Conservation (phyloP, 2,113 vertebrate species). For the Proteles cristata region DNA sequence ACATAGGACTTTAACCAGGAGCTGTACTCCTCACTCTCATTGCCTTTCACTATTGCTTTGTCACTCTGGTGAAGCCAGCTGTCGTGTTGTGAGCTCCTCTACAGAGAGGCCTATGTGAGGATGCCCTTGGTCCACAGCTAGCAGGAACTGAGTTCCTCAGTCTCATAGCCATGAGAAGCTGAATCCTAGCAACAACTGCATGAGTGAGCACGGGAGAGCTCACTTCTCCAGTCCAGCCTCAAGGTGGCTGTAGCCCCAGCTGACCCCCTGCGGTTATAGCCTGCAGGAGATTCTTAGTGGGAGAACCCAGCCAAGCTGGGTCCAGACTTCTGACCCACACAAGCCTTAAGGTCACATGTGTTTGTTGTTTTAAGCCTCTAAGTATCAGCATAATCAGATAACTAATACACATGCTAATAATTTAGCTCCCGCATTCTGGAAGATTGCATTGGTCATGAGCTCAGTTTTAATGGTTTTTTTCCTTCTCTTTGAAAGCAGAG, state of each 20-base stretch:
- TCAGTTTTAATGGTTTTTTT: background rate
- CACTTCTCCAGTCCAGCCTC: background rate
- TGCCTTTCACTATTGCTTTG: background rate
- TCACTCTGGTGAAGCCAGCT: background rate
- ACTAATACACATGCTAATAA: background rate
- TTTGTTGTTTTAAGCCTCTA: background rate
- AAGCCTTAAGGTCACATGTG: background rate
- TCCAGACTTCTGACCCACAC: background rate
- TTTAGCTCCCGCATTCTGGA: background rate
- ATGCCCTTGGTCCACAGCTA: background rate
- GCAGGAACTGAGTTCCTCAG: background rate
- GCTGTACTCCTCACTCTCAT: background rate
- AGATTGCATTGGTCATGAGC: background rate
- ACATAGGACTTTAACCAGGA: too few relatives aligned
- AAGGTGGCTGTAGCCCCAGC: background rate
- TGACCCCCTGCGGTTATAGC: fast-evolving
- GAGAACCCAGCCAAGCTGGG: background rate
- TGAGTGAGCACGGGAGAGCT: background rate
- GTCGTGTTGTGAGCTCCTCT: background rate
- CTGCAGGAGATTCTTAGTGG: too few relatives aligned
- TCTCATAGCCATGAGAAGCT: background rate
- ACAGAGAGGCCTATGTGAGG: background rate
- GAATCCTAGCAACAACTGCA: background rate
- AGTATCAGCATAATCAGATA: background rate
- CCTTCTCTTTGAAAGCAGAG: background rate